Percentiles rank a stretch among this genome's conserved stretches.
phyloP scores from a whole-genome alignment of 2,113 vertebrate genomes.

The Silurus glanis region DNA sequence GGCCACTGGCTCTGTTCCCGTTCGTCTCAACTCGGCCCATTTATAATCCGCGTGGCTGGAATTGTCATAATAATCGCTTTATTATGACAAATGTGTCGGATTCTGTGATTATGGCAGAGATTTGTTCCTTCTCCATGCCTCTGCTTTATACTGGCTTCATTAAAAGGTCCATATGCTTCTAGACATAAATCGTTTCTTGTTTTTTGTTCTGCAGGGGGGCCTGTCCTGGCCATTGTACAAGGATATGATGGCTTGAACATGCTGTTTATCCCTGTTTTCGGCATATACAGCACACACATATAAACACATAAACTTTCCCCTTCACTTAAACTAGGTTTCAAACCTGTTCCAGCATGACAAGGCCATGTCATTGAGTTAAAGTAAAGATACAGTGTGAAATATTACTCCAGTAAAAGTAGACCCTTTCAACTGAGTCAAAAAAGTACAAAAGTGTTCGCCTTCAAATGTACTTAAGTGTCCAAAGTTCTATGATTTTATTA shows the following conservation, averaged over 20 bases:
- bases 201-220: not conserved
- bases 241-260: not conserved
- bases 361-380: too few species aligned
- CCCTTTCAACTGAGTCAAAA: too few species aligned
- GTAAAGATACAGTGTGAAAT: too few species aligned
- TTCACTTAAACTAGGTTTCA: too few species aligned
- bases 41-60: not conserved
- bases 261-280: not conserved
- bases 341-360: too few species aligned
- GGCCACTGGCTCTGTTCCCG: not conserved
- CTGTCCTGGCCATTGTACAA: not conserved
- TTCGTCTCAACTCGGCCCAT: not conserved
- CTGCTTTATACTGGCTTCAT: not conserved
- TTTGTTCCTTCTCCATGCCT: not conserved
- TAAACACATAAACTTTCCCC: too few species aligned
- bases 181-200: not conserved
- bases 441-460: too few species aligned
- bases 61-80: not conserved
- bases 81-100: conserved; percentile 3
- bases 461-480: too few species aligned
- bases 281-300: too few species aligned
- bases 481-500: too few species aligned
- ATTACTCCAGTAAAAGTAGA: too few species aligned
- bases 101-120: not conserved
- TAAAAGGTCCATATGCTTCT: not conserved